A percentile compares a stretch with the other conserved stretches of the same genome.
These are phyloP conservation scores for Gonocerus acuteangulatus DNA, from an alignment of 2,888 invertebrate species.

Conservation along the genomic window DNA sequence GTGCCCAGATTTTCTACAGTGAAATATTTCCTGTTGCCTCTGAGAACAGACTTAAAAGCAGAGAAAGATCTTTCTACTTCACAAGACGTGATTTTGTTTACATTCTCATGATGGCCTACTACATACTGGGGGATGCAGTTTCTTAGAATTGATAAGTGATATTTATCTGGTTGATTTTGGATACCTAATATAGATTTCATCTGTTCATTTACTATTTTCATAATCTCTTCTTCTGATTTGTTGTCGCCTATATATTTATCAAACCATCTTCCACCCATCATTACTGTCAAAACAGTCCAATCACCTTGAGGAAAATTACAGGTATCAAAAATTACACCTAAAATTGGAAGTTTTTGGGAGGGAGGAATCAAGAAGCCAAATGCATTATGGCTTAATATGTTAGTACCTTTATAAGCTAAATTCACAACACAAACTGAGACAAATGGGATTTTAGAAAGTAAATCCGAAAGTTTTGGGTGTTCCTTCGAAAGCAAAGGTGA, in stretches of 20 bases:
- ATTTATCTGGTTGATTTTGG: constrained; percentile 51
- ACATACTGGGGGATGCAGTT: constrained; percentile 89
- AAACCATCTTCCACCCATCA: constrained; percentile 92
- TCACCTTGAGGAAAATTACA: constrained; percentile 61
- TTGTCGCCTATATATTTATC: constrained; percentile 63
- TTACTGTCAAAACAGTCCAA: constrained; percentile 69
- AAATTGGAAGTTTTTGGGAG: constrained; percentile 66
- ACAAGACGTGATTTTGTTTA: constrained; percentile 61
- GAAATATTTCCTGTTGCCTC: no score
- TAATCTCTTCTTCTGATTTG: constrained; percentile 53
- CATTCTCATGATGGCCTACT: constrained; percentile 66
- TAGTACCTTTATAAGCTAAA: constrained; percentile 58
- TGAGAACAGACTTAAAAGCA: no score
- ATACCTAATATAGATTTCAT: constrained; percentile 61
- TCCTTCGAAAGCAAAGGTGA: constrained; percentile 56
- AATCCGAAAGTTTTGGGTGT: constrained; percentile 58
- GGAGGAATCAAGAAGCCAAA: constrained; percentile 91
- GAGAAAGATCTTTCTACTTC: constrained; percentile 61
- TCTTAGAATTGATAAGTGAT: constrained; percentile 59
- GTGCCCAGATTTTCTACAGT: no score
- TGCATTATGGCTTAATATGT: constrained; percentile 58
- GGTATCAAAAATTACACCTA: constrained; percentile 86
- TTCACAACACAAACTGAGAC: constrained; percentile 82
- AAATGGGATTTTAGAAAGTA: constrained; percentile 61
- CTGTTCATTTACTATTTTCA: constrained; percentile 49